Percentiles rank a stretch among this genome's conserved stretches.
phyloP scores from a whole-genome alignment of 2,797 vertebrate species.

The Clamator glandarius region DNA sequence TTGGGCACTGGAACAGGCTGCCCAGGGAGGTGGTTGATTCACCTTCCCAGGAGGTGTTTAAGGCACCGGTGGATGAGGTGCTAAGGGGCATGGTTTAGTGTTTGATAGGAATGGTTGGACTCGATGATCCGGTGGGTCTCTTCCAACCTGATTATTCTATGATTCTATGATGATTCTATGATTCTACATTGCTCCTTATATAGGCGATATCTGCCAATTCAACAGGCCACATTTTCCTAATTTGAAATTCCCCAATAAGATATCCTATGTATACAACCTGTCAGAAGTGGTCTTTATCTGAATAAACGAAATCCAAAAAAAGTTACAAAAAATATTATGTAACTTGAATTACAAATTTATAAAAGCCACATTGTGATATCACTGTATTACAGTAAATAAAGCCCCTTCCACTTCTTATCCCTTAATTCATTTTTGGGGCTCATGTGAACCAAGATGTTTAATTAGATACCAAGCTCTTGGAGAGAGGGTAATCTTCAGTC shows the following conservation, averaged over 20 bases:
- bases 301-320: neutral
- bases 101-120: too few relatives aligned
- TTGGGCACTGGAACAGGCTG: too few relatives aligned
- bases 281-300: neutral
- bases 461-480: neutral
- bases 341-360: neutral
- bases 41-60: too few relatives aligned
- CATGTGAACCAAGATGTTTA: neutral
- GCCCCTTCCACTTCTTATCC: neutral
- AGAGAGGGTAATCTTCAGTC: neutral
- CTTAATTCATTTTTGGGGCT: too few relatives aligned
- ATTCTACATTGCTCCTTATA: accelerated
- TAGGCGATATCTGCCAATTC: neutral
- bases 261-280: neutral
- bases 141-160: too few relatives aligned
- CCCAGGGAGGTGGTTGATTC: too few relatives aligned
- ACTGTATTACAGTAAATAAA: neutral
- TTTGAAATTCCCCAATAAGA: neutral
- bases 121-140: too few relatives aligned
- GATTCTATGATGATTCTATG: accelerated
- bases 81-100: too few relatives aligned
- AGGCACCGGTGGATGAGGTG: too few relatives aligned
- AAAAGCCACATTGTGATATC: neutral
- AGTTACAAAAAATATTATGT: neutral
- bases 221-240: neutral